phyloP scores from a whole-genome alignment of 2,888 invertebrate genomes.

The Cheilosia soror region DNA sequence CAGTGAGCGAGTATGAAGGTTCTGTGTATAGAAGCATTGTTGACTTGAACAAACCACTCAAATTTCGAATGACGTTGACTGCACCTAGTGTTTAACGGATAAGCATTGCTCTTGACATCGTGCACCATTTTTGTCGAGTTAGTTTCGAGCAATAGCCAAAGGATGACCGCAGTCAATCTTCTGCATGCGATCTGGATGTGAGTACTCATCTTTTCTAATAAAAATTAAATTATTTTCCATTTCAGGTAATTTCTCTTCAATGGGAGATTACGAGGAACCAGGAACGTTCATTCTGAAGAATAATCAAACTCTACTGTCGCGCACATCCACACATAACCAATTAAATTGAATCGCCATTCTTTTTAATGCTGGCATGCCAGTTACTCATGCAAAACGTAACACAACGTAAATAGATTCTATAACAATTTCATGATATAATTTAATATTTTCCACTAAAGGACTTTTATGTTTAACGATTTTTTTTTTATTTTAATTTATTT shows the following conservation, averaged over 20 bases:
- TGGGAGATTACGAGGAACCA: background rate
- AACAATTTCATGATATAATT: slow-evolving; percentile 50
- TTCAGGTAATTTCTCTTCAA: background rate
- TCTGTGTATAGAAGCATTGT: too few relatives aligned
- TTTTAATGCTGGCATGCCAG: background rate
- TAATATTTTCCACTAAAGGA: slow-evolving; percentile 54
- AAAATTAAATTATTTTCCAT: background rate
- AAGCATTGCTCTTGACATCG: too few relatives aligned
- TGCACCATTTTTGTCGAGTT: too few relatives aligned
- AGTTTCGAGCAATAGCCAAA: too few relatives aligned
- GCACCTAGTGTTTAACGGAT: too few relatives aligned
- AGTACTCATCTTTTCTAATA: background rate
- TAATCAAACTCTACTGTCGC: background rate
- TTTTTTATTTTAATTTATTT: slow-evolving; percentile 11
- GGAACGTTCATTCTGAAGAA: background rate
- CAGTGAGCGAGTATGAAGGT: background rate
- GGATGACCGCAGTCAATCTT: background rate
- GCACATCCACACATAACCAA: slow-evolving; percentile 5
- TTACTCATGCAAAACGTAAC: slow-evolving; percentile 12
- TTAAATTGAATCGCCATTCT: slow-evolving; percentile 23
- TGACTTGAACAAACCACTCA: too few relatives aligned
- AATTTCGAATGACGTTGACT: too few relatives aligned
- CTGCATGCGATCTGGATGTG: background rate
- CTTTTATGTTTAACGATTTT: background rate
- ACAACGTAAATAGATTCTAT: slow-evolving; percentile 39